Base-by-base conservation (phyloP, 1,140 invertebrate species). In the Berghia stephanieae region DNA sequence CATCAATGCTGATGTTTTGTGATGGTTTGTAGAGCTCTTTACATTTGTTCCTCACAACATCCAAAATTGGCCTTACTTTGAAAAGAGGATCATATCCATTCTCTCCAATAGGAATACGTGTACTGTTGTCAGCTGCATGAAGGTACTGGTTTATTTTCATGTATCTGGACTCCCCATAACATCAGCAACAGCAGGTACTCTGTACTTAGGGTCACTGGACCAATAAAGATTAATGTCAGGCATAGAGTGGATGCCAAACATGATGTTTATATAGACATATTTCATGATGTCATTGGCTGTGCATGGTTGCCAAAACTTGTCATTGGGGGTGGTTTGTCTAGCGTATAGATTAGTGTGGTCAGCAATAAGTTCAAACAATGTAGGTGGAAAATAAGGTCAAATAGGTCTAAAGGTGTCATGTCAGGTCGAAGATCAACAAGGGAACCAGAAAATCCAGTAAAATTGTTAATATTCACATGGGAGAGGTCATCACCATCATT, bases 1-100 rank as follows among this genome's bases (percentile, higher is more conserved):
- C 88, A 81, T 90, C 85, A 31, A 85, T 68, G 27, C 79, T 71
- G 1, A 84, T 31, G 27, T 83, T 24, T 21, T 21, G 49, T 18
- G 34, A 42, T 57, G 75, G 74, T 1, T 75, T 57, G 57, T 82
- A 81, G 1, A 55, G 43, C 5, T 55, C 55, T 18, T 46, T 63
- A 60, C 79, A 82, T 0, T 70, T 79, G 10, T 49, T 34, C 18
- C 36, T 66, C 8, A 81, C 69, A 24, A 55, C 66, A 21, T 78
- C 75, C 16, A 84, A 21, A 2, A 83, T 49, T 31, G 81, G 79
- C 55, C 79, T 31, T 6, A 84, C 70, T 44, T 84, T 84, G 71
- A 57, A 75, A 0, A 82, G 67, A 38, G 77, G 78, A 55, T 83
- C 83, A 73, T 78, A 79, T n/a, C 60, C 67, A 3, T 31, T 16